Evolutionary conservation across 2,888 invertebrate species (phyloP).

Genomic region (Napeogenes inachia): DNA sequence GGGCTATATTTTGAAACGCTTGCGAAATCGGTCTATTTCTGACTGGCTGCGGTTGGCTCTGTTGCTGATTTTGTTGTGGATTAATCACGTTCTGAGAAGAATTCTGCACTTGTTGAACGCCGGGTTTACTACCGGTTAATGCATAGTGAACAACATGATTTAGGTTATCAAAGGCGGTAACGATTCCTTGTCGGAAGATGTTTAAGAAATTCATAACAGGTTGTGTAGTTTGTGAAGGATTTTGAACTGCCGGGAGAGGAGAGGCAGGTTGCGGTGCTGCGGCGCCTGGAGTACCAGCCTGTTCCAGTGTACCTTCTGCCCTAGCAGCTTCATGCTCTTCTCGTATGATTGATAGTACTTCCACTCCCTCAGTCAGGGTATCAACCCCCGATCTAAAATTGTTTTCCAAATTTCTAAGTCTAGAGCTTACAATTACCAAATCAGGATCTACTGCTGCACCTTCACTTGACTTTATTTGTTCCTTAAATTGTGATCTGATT

Average conservation of each 20-base stretch:
- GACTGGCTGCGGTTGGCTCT: constrained; percentile 17
- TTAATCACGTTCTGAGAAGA: constrained; percentile 27
- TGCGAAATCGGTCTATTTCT: constrained; percentile 29
- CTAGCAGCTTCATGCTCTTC: constrained; percentile 40
- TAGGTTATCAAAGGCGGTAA: constrained; percentile 23
- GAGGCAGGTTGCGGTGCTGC: constrained; percentile 12
- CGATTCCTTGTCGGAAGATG: constrained; percentile 19
- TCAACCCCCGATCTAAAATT: constrained; percentile 53
- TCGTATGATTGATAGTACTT: constrained; percentile 44
- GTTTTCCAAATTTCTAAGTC: constrained; percentile 42
- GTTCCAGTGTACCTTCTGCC: constrained; percentile 11
- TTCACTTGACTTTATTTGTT: constrained; percentile 30
- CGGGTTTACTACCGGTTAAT: constrained; percentile 22
- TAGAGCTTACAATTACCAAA: constrained; percentile 36
- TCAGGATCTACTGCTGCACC: constrained; percentile 29
- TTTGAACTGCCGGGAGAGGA: background rate
- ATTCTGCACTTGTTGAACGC: constrained; percentile 28
- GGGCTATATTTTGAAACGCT: constrained; percentile 34
- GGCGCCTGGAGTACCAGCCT: constrained; percentile 8
- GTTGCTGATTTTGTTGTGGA: constrained; percentile 19
- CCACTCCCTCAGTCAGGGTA: constrained; percentile 50
- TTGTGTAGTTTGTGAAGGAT: constrained; percentile 30
- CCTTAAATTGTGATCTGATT: constrained; percentile 43
- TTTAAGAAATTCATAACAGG: background rate
- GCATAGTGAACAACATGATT: constrained; percentile 32